Evolutionary conservation across 2,113 vertebrate species (phyloP), one percentile per base, ranked within the genome.

Genomic region (Camelus bactrianus): DNA sequence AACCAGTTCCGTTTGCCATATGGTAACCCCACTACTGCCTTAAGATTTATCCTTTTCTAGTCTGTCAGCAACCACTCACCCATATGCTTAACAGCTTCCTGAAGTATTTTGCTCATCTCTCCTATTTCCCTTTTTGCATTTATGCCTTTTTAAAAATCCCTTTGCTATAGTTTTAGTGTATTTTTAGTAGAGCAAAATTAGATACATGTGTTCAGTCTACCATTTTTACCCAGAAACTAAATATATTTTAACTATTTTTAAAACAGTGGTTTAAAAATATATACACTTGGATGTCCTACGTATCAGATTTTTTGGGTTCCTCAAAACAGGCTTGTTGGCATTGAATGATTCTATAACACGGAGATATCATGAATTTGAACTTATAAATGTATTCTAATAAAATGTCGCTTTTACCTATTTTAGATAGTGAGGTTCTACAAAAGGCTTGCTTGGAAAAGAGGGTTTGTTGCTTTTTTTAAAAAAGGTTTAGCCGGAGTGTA

Each of bases 121-220:
- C 48, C 32, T 52, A 3, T 82, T 96, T 90, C 69, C 73, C 54
- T n/a, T 82, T 90, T n/a, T 94, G 65, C 16, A 84, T 52, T 58
- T 95, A 79, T 73, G 48, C 64, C 48, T 83, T 79, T 52, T 92
- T 83, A 85, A 91, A 67, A 94, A 85, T 28, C 22, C 50, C 52
- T 96, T 92, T 81, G 67, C 89, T 76, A 56, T 95, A 75, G 75
- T 91, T 93, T 93, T 91, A 85, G 79, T 58, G 35, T 85, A 58
- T 82, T 86, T 94, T 52, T 52, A 65, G 38, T 72, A 67, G 17
- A 56, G 32, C 69, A 90, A 86, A 93, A 81, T 93, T 94, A 93
- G 46, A 82, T 72, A 62, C 48, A 60, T 90, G 52, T 94, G 60
- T 93, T 95, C 38, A 48, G 38, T 52, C 62, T 90, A 77, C 69